These are phyloP conservation scores for Drosophila mercatorum DNA, from an alignment of 2,888 invertebrate species.

Conservation along the genomic window DNA sequence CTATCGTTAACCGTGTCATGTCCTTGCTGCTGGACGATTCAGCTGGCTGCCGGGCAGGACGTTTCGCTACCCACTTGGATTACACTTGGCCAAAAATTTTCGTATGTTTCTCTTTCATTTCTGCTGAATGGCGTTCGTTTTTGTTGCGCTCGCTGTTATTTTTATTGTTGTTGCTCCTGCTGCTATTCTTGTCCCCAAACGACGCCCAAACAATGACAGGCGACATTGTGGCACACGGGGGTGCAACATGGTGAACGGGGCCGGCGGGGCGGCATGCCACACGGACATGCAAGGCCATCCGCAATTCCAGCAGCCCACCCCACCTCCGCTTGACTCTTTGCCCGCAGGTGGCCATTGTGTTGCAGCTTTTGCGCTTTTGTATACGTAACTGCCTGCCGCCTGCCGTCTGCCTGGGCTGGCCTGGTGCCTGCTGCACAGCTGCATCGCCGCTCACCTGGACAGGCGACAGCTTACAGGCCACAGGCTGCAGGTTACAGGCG, in stretches of 20 bases:
- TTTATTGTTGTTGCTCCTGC: constrained; percentile 20
- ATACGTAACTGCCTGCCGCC: constrained; percentile 47
- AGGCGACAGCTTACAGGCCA: constrained; percentile 6
- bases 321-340: constrained; percentile 14
- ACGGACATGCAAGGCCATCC: constrained; percentile 52
- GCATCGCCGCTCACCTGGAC: constrained; percentile 53
- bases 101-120: constrained; percentile 35
- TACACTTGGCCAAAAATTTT: constrained; percentile 58
- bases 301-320: constrained; percentile 22
- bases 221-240: constrained; percentile 33
- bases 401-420: not conserved
- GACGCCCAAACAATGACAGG: constrained; percentile 49
- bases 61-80: constrained; percentile 60
- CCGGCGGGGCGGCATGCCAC: constrained; percentile 14
- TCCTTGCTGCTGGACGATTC: constrained; percentile 9
- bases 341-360: constrained; percentile 31
- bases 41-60: constrained; percentile 9
- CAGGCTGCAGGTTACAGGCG: not conserved
- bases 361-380: constrained; percentile 52
- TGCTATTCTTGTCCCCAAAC: constrained; percentile 32
- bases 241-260: not conserved
- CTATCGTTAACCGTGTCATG: constrained; percentile 15
- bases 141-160: constrained; percentile 22
- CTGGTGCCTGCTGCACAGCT: constrained; percentile 29
- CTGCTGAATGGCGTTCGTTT: constrained; percentile 24